Evolutionary conservation across 2,888 invertebrate genomes (phyloP), one percentile per base, ranked within the genome.

Genomic region (Eutolmus rufibarbis): DNA sequence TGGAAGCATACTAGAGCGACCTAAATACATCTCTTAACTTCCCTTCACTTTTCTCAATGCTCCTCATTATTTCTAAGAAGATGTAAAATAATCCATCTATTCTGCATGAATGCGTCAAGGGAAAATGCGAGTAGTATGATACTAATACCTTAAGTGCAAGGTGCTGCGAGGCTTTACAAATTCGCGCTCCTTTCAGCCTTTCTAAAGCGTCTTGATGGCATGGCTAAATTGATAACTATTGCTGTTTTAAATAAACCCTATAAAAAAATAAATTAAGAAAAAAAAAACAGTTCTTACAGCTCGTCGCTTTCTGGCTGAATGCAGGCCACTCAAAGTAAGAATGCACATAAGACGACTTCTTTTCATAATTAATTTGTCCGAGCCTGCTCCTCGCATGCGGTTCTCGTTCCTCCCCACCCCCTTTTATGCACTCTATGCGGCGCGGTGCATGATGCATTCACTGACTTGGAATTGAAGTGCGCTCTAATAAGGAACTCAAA

Each of bases 401-500:
- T 66, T 66, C 43, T 16, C 4, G 14, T 66, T 19, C 14, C 23
- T 9, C n/a, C 4, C 19, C 4, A 23, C 9, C 28, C 66, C 23
- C 8, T 1, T 14, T 4, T 46, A 46, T 46, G 43, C 23, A 19
- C 66, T 12, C 8, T 66, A 12, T 66, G 28, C 28, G 66, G 19
- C 23, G 3, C 66, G 66, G 9, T 79, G 79, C 79, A 51, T 79
- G 28, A 51, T 79, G 28, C 79, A 79, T 79, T 79, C 79, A 46
- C 51, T 0, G 9, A 28, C 51, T 79, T 79, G 79, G 46, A 51
- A 28, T 46, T 79, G 51, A 79, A 79, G 79, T 79, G 16, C 16
- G 40, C 51, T 79, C 79, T 79, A 79, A 79, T 79, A 79, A 51
- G 79, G 79, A 79, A 51, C 51, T 46, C 79, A 79, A 79, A 51